Percentiles rank a stretch among this genome's conserved stretches.
phyloP scores from a whole-genome alignment of 2,888 invertebrate genomes.

The Eupithecia insigniata region DNA sequence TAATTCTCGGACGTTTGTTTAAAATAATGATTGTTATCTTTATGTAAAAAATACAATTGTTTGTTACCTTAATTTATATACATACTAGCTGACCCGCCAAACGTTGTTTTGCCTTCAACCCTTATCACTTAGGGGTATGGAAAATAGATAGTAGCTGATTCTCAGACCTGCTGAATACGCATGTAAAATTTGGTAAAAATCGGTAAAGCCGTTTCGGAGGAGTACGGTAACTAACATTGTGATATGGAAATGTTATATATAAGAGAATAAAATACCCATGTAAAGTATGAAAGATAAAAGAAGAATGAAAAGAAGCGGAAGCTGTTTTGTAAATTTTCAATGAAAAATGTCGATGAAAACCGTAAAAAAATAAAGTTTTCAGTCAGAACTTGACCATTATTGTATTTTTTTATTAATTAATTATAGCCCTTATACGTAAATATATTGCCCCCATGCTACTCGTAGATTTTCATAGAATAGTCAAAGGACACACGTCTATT shows the following conservation, averaged over 20 bases:
- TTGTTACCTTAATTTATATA: background rate
- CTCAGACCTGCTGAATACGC: no score
- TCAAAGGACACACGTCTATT: background rate
- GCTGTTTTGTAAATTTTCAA: background rate
- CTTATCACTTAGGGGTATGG: no score
- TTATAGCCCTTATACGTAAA: no score
- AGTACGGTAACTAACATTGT: no score
- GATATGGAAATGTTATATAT: no score
- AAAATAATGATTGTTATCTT: slow-evolving; percentile 10
- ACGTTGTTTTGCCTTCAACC: no score
- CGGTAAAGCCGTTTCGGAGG: no score
- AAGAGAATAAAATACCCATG: background rate
- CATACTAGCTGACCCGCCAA: no score
- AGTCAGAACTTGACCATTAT: background rate
- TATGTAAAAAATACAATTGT: background rate
- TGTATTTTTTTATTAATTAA: no score
- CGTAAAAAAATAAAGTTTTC: background rate
- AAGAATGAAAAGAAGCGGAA: background rate
- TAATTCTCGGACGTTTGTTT: background rate
- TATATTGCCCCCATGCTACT: background rate
- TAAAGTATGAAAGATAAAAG: background rate
- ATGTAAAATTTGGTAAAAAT: no score
- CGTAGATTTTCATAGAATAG: background rate
- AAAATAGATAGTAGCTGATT: no score
- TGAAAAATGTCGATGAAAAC: background rate